Conservation (phyloP, 2,797 vertebrate genomes). For the Podarcis siculus region DNA sequence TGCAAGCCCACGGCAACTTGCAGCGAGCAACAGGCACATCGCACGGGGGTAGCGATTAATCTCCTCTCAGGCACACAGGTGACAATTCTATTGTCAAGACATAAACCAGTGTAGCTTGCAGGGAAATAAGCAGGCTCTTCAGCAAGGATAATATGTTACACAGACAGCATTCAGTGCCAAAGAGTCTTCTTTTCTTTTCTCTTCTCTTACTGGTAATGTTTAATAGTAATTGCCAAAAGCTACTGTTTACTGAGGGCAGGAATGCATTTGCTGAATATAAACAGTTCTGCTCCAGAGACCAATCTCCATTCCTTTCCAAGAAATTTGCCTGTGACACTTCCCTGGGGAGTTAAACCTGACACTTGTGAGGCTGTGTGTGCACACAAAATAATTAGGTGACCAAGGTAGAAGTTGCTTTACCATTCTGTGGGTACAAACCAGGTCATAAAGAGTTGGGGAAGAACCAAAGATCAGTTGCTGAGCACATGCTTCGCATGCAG, state of each 20-base stretch:
- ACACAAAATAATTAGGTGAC: background rate
- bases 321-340: background rate
- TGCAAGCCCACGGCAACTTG: slow-evolving; percentile 24
- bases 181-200: background rate
- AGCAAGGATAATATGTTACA: slow-evolving; percentile 12
- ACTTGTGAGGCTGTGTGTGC: background rate
- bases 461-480: too few species aligned
- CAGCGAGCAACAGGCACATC: background rate
- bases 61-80: slow-evolving; percentile 15
- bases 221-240: background rate
- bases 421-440: background rate
- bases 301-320: background rate
- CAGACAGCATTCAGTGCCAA: background rate
- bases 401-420: background rate
- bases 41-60: background rate
- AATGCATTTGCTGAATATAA: background rate
- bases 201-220: background rate
- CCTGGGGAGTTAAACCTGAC: background rate
- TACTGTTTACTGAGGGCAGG: background rate
- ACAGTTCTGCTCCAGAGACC: background rate
- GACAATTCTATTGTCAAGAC: slow-evolving; percentile 32
- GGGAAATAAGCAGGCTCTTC: background rate
- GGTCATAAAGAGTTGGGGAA: background rate
- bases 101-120: slow-evolving; percentile 5
- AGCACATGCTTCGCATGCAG: too few species aligned